Base-by-base conservation (phyloP, 2,888 invertebrate species). In the Harpalus rufipes region DNA sequence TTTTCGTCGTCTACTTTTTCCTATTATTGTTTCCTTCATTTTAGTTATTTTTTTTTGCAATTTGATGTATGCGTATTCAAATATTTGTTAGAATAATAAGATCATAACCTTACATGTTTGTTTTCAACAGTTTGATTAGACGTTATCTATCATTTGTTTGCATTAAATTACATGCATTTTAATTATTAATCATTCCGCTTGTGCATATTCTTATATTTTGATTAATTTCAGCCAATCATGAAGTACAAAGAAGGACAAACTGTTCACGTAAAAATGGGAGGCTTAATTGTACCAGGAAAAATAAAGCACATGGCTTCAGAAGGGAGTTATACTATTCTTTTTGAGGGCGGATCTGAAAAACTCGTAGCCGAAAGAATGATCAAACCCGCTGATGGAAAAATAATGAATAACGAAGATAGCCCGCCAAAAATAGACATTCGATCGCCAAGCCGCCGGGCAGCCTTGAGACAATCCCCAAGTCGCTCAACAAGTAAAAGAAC, bases 21-120 rank as follows among this genome's bases (percentile, higher is more conserved):
- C 25, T 58, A 25, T 10, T 58, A 78, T 78, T 74, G 44, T 74
- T 74, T 2, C 21, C 21, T 16, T 18, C 3, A 41, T 16, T 51
- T 76, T 5, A 51, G 44, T 51, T 12, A 51, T 10, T 51, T 12
- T 12, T 5, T 51, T 51, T 51, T 32, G 32, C 32, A 32, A n/a
- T 39, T 68, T 1, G 32, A 21, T 63, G 16, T 21, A 25, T 63
- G 63, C 6, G 7, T n/a, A 68, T 68, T 5, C 72, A 7, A 18
- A 59, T 80, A 61, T 61, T 58, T 78, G 56, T 18, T 7, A 78
- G 12, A 21, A 14, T 32, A 56, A 76, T 14, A 5, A 14, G 7
- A 80, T 32, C 44, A 51, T 82, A 82, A 82, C 82, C 82, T 74
- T 72, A 18, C 39, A 18, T 74, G 8, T 58, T 82, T 82, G 82